Evolutionary conservation across 1,140 invertebrate species (phyloP), one percentile per base, ranked within the genome.

Genomic region (Bradynema listronoti): DNA sequence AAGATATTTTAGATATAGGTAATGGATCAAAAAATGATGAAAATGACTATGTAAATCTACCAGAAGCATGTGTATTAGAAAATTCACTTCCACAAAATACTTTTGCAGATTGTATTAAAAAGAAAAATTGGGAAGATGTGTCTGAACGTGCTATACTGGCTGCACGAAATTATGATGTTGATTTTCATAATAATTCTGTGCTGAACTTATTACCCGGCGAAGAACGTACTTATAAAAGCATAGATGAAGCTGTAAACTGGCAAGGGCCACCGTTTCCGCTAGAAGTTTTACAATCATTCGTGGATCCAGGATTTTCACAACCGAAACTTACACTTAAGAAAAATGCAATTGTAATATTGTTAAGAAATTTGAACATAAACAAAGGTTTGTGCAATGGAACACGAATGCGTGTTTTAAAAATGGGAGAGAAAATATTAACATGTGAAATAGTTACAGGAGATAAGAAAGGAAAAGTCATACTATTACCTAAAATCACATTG

Each of bases 1-100:
- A 69, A 30, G 58, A 46, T 54, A 22, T 74, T 7, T 24, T 72
- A 30, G n/a, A 66, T 30, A 43, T 72, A 22, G 71, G 68, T 30
- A 50, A 69, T 46, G 71, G 71, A 39, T 42, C 32, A 66, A 22
- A 32, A 43, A 53, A 64, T 29, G 30, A 47, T 36, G 56, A 56
- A 25, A 39, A 66, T 39, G 64, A 68, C 22, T 39, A 68, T 24
- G 58, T 66, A n/a, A 56, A 59, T 30, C 43, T 71, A 25, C 64
- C 65, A 25, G 9, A 47, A 27, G 53, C 63, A 34, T 50, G 50
- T 45, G 42, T 58, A 19, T 33, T 33, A 14, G 58, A 53, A 30
- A 36, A 46, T n/a, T 32, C 43, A 16, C 36, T 64, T n/a, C 43
- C 49, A n/a, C 47, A 61, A 43, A 46, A 65, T 14, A 52, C 56